Evolutionary conservation across 2,888 invertebrate genomes (phyloP), one percentile per base, ranked within the genome.

Genomic region (Cheilosia pagana): DNA sequence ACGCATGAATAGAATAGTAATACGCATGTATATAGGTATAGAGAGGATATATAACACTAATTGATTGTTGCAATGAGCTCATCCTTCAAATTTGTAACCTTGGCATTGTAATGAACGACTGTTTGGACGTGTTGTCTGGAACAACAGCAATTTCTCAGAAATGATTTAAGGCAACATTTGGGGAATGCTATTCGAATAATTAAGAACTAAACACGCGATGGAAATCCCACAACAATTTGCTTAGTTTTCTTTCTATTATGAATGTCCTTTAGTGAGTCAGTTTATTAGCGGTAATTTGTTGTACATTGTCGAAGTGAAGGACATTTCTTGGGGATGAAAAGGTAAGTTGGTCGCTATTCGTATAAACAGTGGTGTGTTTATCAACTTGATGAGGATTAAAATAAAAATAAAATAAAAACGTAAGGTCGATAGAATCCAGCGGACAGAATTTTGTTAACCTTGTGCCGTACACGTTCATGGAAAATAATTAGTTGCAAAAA

Each of bases 121-220:
- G n/a, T 21, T 60, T 23, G 45, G 21, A 25, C 48, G n/a, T 75
- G 45, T 31, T 48, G 41, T 0, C 35, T 57, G 14, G 12, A 52
- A 7, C 19, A 45, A 35, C 25, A 25, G 25, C 2, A 45, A 55
- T 23, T 16, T 23, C 25, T 25, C 53, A 45, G 41, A 55, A 45
- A 16, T 19, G 45, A 45, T 19, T 45, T 19, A 45, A 8, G 10
- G 19, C 7, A 19, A 16, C 19, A 3, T 45, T 45, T 19, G 16
- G 3, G 19, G 16, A 16, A 19, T 19, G 8, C 7, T n/a, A n/a
- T 43, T n/a, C n/a, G 21, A 50, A 60, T 31, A 55, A 50, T 3
- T 60, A 28, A 6, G 4, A 19, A 23, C 19, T 7, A 8, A 8
- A 50, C 74, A 75, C 74, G 74, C 74, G 63, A 74, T 74, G 45